phyloP scores from a whole-genome alignment of 2,797 vertebrate genomes.

The Onychomys leucogaster region DNA sequence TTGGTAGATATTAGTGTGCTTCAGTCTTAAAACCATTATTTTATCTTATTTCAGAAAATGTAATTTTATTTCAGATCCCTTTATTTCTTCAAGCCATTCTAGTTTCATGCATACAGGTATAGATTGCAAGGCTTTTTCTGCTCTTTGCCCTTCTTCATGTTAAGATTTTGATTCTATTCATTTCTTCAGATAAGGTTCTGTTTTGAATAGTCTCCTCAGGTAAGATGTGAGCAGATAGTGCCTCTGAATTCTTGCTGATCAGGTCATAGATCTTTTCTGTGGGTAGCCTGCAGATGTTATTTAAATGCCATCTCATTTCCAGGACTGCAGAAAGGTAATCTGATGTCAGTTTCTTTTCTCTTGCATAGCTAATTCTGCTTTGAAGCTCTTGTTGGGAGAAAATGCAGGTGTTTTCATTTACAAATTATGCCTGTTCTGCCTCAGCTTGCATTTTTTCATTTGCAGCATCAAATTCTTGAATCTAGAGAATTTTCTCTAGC shows the following conservation, averaged over 20 bases:
- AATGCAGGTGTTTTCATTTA: constrained; percentile 12
- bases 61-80: constrained; percentile 35
- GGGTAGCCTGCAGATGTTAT: constrained; percentile 2
- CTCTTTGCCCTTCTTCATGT: not conserved
- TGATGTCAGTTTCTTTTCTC: not conserved
- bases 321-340: constrained; percentile 7
- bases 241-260: not conserved
- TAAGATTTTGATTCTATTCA: constrained; percentile 18
- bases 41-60: not conserved
- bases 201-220: not conserved
- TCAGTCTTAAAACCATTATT: not conserved
- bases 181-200: not conserved
- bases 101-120: not conserved
- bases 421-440: not conserved
- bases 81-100: not conserved
- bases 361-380: not conserved
- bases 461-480: constrained; percentile 8
- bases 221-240: not conserved
- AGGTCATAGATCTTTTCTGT: not conserved
- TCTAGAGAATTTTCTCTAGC: not conserved
- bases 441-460: not conserved
- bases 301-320: constrained; percentile 34
- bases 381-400: not conserved
- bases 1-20: constrained; percentile 41
- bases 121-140: not conserved